These are phyloP conservation scores for Drosophila prosaltans DNA, from an alignment of 1,140 invertebrate genomes.

Conservation along the genomic window DNA sequence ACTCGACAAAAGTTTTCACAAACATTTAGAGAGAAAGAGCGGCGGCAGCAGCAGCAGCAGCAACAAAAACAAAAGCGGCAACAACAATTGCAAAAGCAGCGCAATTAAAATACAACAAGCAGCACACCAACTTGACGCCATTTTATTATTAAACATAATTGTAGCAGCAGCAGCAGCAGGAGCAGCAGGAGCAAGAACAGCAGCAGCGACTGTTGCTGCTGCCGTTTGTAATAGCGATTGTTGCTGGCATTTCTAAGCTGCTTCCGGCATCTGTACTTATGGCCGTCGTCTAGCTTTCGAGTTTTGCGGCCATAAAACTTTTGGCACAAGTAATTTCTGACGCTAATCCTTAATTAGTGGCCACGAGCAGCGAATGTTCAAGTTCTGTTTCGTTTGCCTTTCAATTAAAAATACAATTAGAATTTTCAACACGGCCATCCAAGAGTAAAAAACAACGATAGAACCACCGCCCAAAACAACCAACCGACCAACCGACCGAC, in stretches of 20 bases:
- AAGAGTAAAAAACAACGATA: neutral
- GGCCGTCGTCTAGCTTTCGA: slow-evolving; percentile 34
- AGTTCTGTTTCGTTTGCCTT: slow-evolving; percentile 54
- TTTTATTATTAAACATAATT: slow-evolving; percentile 65
- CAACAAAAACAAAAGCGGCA: slow-evolving; percentile 33
- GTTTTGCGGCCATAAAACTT: slow-evolving; percentile 76
- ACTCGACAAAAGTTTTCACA: slow-evolving; percentile 53
- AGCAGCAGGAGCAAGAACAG: neutral
- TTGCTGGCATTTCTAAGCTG: slow-evolving; percentile 48
- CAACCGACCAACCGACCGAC: slow-evolving; percentile 32
- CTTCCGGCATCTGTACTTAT: slow-evolving; percentile 41
- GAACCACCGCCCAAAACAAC: slow-evolving; percentile 20
- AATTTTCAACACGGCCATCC: slow-evolving; percentile 77
- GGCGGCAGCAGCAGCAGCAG: slow-evolving; percentile 27
- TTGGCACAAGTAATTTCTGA: slow-evolving; percentile 81
- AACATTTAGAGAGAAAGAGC: slow-evolving; percentile 46
- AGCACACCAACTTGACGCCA: slow-evolving; percentile 69
- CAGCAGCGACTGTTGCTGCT: slow-evolving; percentile 18
- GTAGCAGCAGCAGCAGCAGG: slow-evolving; percentile 43
- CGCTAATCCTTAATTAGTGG: slow-evolving; percentile 83
- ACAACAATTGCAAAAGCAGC: slow-evolving; percentile 46
- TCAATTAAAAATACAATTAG: slow-evolving; percentile 81
- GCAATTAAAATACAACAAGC: slow-evolving; percentile 72
- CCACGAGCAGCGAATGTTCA: slow-evolving; percentile 60
- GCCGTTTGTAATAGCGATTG: slow-evolving; percentile 1